These are phyloP conservation scores for Maconellicoccus hirsutus DNA, from an alignment of 1,140 invertebrate genomes.

Conservation along the genomic window DNA sequence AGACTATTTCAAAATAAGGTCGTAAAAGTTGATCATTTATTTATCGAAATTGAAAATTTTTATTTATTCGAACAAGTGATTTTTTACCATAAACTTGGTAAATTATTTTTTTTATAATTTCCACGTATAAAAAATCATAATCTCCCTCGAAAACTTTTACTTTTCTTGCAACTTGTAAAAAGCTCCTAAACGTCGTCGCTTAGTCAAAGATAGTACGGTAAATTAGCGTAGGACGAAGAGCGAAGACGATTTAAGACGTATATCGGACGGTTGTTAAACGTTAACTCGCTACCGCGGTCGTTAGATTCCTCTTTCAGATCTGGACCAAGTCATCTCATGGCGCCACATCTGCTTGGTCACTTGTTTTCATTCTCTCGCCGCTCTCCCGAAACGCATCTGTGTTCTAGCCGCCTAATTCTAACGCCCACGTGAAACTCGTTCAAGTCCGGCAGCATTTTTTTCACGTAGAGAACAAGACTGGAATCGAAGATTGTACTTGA, in stretches of 20 bases:
- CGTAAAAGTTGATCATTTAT: too few relatives aligned
- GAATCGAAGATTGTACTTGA: too few relatives aligned
- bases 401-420: background rate
- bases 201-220: background rate
- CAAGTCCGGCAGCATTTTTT: background rate
- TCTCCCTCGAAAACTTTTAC: background rate
- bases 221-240: slow-evolving; percentile 5
- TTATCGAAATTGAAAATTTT: too few relatives aligned
- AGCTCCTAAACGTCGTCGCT: background rate
- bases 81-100: background rate
- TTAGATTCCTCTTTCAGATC: background rate
- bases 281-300: slow-evolving; percentile 6
- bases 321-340: background rate
- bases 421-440: background rate
- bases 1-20: too few relatives aligned
- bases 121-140: background rate
- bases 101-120: background rate
- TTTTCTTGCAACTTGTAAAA: background rate
- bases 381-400: background rate
- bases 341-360: slow-evolving; percentile 6
- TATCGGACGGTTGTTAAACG: slow-evolving; percentile 2
- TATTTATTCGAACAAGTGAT: too few relatives aligned
- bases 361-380: background rate
- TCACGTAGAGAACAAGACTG: too few relatives aligned
- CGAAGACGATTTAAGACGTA: background rate